Evolutionary conservation across 2,113 vertebrate species (phyloP), one percentile per base, ranked within the genome.

Genomic region (Corydoras sp.): DNA sequence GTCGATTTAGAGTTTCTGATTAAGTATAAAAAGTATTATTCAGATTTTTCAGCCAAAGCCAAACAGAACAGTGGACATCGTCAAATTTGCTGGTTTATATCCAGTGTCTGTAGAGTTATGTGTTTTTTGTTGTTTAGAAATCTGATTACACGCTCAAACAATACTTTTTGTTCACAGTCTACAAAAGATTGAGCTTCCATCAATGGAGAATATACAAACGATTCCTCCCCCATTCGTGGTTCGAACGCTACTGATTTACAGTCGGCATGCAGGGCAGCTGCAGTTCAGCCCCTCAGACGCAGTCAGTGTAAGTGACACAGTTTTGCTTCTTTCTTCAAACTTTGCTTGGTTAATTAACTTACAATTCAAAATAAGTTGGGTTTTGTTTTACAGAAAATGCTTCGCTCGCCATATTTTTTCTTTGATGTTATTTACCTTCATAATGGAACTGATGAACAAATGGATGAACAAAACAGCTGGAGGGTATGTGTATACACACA

Each of bases 351-450:
- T 5, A 9, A 13, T 71, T 49, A 18, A 15, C 4, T 54, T 67
- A 51, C 5, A 30, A 48, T 51, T 7, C 3, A 67, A 58, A 13
- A 30, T 1, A n/a, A 32, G 10, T 11, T 11, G 12, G 29, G 3
- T 48, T 8, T 12, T 58, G 10, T 62, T 66, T 54, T 49, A 65
- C 85, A 98, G 96, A 98, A 95, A 84, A 95, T 97, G 92, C 87
- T 98, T 51, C 95, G 95, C 76, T 98, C 93, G 24, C 95, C 95
- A 0, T 95, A 97, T 78, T 98, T 95, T 78, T 97, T 95, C 85
- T 95, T 97, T 0, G 94, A 98, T 1, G 84, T 94, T 0, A 88
- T 96, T 15, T 93, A 93, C 43, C 88, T 97, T 68, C 94, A 97
- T 85, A 96, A 95, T 0, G 93, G 93, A 0, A 6, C 63, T 0